Percentiles rank a stretch among this genome's conserved stretches.
These are phyloP conservation scores for Actinia equina DNA, from an alignment of 64 coral and sea anemone genomes.

Conservation along the genomic window DNA sequence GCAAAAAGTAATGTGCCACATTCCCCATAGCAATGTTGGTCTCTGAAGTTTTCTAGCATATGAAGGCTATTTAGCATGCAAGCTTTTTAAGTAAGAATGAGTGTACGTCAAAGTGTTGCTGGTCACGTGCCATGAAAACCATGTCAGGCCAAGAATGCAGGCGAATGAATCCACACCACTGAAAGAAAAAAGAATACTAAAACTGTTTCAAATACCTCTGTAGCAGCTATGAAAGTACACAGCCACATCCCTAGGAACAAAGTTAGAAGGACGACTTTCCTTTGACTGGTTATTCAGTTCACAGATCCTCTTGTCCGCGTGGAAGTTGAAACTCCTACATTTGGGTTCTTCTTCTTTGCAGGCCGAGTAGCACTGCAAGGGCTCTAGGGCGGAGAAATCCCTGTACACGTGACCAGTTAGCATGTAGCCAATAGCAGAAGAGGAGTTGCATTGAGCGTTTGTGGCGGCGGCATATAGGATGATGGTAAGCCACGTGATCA, in stretches of 20 bases:
- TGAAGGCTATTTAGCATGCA: no score
- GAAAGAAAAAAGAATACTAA: no score
- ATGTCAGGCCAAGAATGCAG: no score
- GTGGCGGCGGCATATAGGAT: not conserved
- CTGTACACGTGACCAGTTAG: slow-evolving; percentile 29
- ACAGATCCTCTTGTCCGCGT: slow-evolving; percentile 30
- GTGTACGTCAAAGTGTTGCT: no score
- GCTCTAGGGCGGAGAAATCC: slow-evolving; percentile 27
- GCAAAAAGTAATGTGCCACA: no score
- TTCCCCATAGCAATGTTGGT: no score
- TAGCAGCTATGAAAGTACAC: slow-evolving; percentile 60
- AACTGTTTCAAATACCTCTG: slow-evolving; percentile 23
- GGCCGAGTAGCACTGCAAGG: slow-evolving; percentile 33
- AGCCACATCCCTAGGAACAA: not conserved
- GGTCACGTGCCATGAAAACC: no score
- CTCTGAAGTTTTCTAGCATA: no score
- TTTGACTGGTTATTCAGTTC: slow-evolving; percentile 57
- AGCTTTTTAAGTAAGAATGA: no score
- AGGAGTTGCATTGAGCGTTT: slow-evolving; percentile 5
- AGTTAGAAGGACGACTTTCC: slow-evolving; percentile 30
- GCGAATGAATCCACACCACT: no score
- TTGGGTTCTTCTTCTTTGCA: slow-evolving; percentile 53
- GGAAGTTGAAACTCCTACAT: slow-evolving; percentile 63
- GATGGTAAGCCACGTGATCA: not conserved
- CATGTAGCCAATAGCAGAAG: slow-evolving; percentile 47